Evolutionary conservation across 2,113 vertebrate species (phyloP), one percentile per base, ranked within the genome.

Genomic region (Zosterops lateralis): DNA sequence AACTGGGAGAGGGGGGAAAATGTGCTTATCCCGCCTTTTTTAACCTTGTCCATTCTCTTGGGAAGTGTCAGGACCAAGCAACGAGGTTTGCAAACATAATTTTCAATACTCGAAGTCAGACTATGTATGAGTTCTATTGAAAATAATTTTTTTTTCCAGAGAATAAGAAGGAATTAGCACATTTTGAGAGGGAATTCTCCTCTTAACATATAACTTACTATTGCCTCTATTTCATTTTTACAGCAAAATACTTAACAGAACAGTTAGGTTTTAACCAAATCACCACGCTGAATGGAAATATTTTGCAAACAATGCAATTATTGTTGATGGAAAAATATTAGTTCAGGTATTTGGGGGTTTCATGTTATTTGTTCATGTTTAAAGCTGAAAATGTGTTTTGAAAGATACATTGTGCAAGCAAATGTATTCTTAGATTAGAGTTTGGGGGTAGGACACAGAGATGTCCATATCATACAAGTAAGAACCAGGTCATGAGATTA

Each of bases 61-160:
- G 2, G 17, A 50, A 51, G 17, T 3, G 7, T 21, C 50, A 14
- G 3, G 3, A 29, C 2, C 1, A 6, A 56, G 64, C 1, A 0
- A 14, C 10, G 17, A 17, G 31, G 21, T 32, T 45, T 17, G 26
- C 32, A 64, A 24, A 72, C 12, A 1, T 13, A 14, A 5, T 17
- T n/a, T 28, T 19, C 40, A 25, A 10, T 66, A 5, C 38, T 84
- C 24, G 4, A 1, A 31, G 40, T 50, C 57, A 38, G 18, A 4
- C 10, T 19, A 4, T 6, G 8, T 32, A 8, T 6, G 24, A 64
- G 38, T 31, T 72, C 72, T 34, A 9, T 25, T 36, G 25, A 42
- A 84, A 78, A 74, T 36, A 8, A 36, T 36, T 36, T 36, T 36
- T 36, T 36, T 36, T 36, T 36, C 17, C 25, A 58, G 29, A 32